Evolutionary conservation across 2,113 vertebrate genomes (phyloP).

Genomic region (Gila orcuttii): DNA sequence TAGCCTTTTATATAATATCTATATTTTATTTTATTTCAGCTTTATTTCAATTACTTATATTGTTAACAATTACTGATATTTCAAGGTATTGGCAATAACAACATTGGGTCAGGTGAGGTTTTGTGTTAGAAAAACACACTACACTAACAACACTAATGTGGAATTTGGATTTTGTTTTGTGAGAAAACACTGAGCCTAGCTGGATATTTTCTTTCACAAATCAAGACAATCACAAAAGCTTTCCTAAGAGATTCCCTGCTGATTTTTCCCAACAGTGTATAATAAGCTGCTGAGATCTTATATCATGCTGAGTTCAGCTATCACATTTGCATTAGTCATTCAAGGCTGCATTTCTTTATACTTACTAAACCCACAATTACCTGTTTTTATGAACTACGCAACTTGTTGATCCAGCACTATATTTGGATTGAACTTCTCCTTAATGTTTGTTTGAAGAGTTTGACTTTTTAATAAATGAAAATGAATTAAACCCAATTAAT

Average conservation of each 20-base stretch:
- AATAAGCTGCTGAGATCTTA: background rate
- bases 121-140: background rate
- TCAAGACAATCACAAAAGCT: slow-evolving; percentile 4
- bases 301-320: slow-evolving; percentile 11
- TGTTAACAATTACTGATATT: too few species aligned
- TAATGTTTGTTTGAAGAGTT: background rate
- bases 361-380: background rate
- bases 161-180: slow-evolving; percentile 8
- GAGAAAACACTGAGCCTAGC: slow-evolving; percentile 3
- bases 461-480: too few species aligned
- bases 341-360: slow-evolving; percentile 1
- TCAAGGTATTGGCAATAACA: too few species aligned
- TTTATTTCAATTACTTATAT: too few species aligned
- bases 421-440: background rate
- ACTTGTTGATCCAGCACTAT: background rate
- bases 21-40: too few species aligned
- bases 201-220: slow-evolving; percentile 21
- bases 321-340: slow-evolving; percentile 10
- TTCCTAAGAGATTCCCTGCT: slow-evolving; percentile 30
- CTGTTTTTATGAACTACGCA: background rate
- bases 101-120: background rate
- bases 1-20: too few species aligned
- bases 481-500: background rate
- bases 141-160: background rate
- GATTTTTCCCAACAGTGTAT: background rate